Percentiles rank a stretch among this genome's conserved stretches.
phyloP scores from a whole-genome alignment of 1,140 invertebrate species.

The Drosophila willistoni region DNA sequence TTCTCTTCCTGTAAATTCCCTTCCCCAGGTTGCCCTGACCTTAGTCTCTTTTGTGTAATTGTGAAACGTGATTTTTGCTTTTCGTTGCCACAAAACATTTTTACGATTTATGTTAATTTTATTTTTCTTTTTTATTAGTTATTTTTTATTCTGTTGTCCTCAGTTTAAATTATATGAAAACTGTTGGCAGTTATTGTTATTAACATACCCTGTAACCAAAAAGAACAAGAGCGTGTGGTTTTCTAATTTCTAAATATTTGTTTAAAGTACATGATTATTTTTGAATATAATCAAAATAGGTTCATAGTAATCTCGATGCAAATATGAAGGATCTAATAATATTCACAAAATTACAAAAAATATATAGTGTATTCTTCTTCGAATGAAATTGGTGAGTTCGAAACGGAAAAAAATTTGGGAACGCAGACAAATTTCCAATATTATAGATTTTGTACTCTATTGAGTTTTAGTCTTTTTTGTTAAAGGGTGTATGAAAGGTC shows the following conservation, averaged over 20 bases:
- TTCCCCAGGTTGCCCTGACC: background rate
- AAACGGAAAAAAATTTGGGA: too few species aligned
- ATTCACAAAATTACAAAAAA: too few species aligned
- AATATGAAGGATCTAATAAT: too few species aligned
- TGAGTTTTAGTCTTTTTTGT: too few species aligned
- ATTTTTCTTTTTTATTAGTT: conserved; percentile 21
- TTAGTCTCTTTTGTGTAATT: conserved; percentile 64
- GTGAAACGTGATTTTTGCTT: conserved; percentile 70
- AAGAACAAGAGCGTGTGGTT: background rate
- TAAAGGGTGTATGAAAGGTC: background rate
- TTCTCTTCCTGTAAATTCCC: background rate
- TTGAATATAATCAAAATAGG: background rate
- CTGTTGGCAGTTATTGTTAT: conserved; percentile 30
- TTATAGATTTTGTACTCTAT: too few species aligned
- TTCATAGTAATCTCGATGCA: background rate
- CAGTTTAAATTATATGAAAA: conserved; percentile 59
- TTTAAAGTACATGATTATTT: too few species aligned
- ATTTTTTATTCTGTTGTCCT: conserved; percentile 26
- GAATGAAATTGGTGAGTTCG: too few species aligned
- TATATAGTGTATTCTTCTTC: too few species aligned
- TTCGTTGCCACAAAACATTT: conserved; percentile 43
- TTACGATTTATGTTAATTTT: conserved; percentile 72
- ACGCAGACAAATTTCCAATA: too few species aligned
- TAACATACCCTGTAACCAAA: background rate
- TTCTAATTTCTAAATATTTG: too few species aligned